A percentile compares a stretch with the other conserved stretches of the same genome.
phyloP scores from a whole-genome alignment of 2,113 vertebrate species.

The Lycaon pictus region DNA sequence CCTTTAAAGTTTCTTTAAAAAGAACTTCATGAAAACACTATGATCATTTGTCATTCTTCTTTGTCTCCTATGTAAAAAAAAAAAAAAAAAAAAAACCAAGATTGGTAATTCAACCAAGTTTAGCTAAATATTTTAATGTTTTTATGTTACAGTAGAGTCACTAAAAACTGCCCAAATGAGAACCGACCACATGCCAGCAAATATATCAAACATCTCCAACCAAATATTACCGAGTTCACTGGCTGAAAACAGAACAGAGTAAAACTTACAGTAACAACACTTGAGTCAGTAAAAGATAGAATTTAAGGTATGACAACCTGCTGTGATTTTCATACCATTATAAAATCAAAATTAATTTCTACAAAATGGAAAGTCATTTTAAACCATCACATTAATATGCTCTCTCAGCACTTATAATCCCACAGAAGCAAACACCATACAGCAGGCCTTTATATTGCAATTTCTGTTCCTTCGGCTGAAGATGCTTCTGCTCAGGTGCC shows the following conservation, averaged over 20 bases:
- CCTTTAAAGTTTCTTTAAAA: not conserved
- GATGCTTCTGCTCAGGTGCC: not conserved
- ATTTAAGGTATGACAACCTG: not conserved
- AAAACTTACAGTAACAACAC: not conserved
- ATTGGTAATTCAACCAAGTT: slow-evolving; percentile 18
- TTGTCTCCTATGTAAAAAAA: not conserved
- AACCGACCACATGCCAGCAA: not conserved
- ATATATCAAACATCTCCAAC: not conserved
- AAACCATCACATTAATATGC: not conserved
- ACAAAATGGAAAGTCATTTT: not conserved
- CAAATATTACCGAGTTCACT: not conserved
- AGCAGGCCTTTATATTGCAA: not conserved
- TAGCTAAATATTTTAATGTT: slow-evolving; percentile 22
- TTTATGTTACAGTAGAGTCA: not conserved
- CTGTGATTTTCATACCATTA: not conserved
- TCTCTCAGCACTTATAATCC: not conserved
- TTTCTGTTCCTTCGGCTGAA: not conserved
- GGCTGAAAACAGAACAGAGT: not conserved
- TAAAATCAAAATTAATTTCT: slow-evolving; percentile 28
- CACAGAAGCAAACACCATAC: not conserved
- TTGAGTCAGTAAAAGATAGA: not conserved
- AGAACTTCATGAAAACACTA: not conserved
- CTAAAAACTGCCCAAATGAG: not conserved
- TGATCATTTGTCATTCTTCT: not conserved
- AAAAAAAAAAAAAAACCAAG: not conserved